A percentile compares a stretch with the other conserved stretches of the same genome.
Conservation (phyloP, 1,140 invertebrate species). For the Solenopsis invicta region DNA sequence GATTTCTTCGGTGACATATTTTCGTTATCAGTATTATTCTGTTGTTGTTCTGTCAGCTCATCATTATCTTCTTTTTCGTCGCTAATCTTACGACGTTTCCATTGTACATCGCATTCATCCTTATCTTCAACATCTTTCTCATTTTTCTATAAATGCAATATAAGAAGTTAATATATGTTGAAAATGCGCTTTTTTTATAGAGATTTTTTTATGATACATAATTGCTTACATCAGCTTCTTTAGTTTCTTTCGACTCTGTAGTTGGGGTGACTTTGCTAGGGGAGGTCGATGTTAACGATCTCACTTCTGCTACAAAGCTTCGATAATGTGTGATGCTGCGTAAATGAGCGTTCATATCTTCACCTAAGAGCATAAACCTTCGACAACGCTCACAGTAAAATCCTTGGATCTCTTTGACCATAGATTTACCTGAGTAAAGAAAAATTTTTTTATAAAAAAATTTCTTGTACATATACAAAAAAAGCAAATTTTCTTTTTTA, state of each 20-base stretch:
- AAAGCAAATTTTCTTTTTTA: not conserved
- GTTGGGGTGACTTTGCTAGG: not conserved
- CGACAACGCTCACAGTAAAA: slow-evolving; percentile 85
- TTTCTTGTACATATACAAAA: not conserved
- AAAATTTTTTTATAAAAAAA: not conserved
- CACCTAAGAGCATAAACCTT: slow-evolving; percentile 84
- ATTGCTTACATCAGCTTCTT: slow-evolving; percentile 69
- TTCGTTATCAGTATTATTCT: slow-evolving; percentile 63
- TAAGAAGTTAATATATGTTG: not conserved
- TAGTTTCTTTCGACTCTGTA: slow-evolving; percentile 70
- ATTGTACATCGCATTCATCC: slow-evolving; percentile 76
- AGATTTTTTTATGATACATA: not conserved
- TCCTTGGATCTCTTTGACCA: slow-evolving; percentile 84
- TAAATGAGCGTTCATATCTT: slow-evolving; percentile 84
- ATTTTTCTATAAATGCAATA: slow-evolving; percentile 40
- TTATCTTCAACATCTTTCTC: slow-evolving; percentile 65
- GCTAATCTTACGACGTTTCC: slow-evolving; percentile 79
- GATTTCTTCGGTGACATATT: slow-evolving; percentile 71
- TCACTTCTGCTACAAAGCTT: slow-evolving; percentile 84
- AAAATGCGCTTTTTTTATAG: not conserved
- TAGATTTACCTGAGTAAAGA: slow-evolving; percentile 80
- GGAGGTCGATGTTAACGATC: slow-evolving; percentile 73
- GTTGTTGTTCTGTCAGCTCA: slow-evolving; percentile 61
- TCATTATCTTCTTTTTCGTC: slow-evolving; percentile 71
- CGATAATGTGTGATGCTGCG: slow-evolving; percentile 84